Evolutionary conservation across 2,797 vertebrate genomes (phyloP).

Genomic region (Diceros bicornis): DNA sequence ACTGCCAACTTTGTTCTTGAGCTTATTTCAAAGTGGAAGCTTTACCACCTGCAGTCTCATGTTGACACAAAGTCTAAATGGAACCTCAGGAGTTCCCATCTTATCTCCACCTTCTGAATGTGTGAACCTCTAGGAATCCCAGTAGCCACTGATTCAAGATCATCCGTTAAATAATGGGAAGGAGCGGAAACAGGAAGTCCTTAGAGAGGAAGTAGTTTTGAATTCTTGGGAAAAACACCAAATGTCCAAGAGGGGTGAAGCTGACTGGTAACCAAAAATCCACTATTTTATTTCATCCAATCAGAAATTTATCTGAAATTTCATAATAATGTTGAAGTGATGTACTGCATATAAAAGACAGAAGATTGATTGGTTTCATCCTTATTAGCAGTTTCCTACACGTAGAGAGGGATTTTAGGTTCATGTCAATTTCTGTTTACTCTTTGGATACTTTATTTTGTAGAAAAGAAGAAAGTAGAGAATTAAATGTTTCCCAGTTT

Average conservation of each 20-base stretch:
- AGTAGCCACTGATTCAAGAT: too few species aligned
- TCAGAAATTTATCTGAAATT: not conserved
- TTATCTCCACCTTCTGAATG: too few species aligned
- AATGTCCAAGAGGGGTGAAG: not conserved
- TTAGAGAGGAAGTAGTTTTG: not conserved
- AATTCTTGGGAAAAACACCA: constrained; percentile 20
- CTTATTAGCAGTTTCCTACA: not conserved
- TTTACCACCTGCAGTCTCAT: not conserved
- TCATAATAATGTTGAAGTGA: not conserved
- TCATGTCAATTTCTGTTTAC: not conserved
- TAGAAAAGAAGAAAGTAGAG: constrained; percentile 12
- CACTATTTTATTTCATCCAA: not conserved
- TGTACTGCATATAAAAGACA: not conserved
- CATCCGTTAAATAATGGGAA: not conserved
- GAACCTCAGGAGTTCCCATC: not conserved
- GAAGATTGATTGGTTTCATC: not conserved
- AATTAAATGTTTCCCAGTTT: constrained; percentile 33
- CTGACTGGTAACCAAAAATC: not conserved
- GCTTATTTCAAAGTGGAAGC: not conserved
- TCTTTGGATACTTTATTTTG: constrained; percentile 41
- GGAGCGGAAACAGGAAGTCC: not conserved
- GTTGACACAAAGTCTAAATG: not conserved
- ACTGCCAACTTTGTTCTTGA: not conserved
- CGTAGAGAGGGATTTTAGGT: not conserved
- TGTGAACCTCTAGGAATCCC: too few species aligned